Conservation (phyloP, 2,888 invertebrate species). For the Hirudinaria manillensis region DNA sequence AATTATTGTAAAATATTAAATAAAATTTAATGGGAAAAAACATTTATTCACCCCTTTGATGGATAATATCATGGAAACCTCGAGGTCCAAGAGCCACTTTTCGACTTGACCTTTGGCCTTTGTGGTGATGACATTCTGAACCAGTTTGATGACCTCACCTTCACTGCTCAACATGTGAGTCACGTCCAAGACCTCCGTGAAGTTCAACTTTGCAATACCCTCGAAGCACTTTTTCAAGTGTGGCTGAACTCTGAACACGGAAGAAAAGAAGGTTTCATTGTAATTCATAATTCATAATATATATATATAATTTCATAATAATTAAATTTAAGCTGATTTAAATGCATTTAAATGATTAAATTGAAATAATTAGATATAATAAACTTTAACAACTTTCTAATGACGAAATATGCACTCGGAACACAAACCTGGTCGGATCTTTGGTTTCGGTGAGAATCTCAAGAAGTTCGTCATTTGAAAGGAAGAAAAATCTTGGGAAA, state of each 20-base stretch:
- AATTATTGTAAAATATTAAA: no score
- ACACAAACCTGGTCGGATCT: constrained; percentile 19
- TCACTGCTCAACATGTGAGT: constrained; percentile 56
- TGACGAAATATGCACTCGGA: no score
- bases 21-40: not conserved
- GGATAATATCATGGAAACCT: constrained; percentile 80
- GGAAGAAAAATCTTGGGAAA: constrained; percentile 63
- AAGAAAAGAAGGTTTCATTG: not conserved
- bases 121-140: constrained; percentile 53
- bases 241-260: constrained; percentile 53
- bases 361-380: no score
- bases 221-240: constrained; percentile 57
- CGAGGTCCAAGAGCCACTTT: constrained; percentile 85
- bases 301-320: no score
- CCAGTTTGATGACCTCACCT: constrained; percentile 53
- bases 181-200: constrained; percentile 55
- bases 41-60: constrained; percentile 61
- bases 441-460: constrained; percentile 27
- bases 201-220: constrained; percentile 54
- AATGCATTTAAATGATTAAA: no score
- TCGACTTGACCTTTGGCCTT: constrained; percentile 86
- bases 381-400: no score
- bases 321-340: no score
- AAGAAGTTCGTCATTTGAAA: constrained; percentile 28
- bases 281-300: not conserved